Conservation (phyloP, 2,888 invertebrate genomes). For the Tetragonula carbonaria region DNA sequence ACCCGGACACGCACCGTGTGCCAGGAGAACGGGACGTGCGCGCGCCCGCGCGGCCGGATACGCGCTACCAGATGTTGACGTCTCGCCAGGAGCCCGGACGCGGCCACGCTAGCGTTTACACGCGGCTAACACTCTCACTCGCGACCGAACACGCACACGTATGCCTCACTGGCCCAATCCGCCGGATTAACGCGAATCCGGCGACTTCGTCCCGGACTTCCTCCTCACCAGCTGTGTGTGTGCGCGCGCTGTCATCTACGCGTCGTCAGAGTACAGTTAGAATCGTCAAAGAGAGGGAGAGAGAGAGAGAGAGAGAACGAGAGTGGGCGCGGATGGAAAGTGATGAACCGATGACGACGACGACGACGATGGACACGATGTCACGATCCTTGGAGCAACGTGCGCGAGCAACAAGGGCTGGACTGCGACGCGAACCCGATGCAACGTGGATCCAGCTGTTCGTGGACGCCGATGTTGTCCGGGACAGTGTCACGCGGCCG, state of each 20-base stretch:
- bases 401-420: conserved; percentile 16
- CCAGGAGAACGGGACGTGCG: conserved; percentile 39
- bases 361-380: conserved; percentile 16
- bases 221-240: neutral
- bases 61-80: conserved; percentile 61
- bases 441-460: conserved; percentile 70
- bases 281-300: too few species aligned
- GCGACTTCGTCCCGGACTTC: too few species aligned
- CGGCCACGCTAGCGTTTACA: conserved; percentile 36
- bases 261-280: too few species aligned
- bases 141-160: conserved; percentile 58
- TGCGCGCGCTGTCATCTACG: too few species aligned
- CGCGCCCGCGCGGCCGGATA: conserved; percentile 46
- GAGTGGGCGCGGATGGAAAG: too few species aligned
- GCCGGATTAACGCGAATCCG: neutral
- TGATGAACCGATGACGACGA: too few species aligned
- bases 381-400: conserved; percentile 21
- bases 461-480: conserved; percentile 65
- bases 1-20: conserved; percentile 21
- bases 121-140: conserved; percentile 64
- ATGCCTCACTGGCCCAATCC: conserved; percentile 36
- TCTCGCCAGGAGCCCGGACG: conserved; percentile 33
- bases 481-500: conserved; percentile 70
- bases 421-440: conserved; percentile 43
- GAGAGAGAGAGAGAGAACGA: too few species aligned